These are phyloP conservation scores for Salpingus planirostris DNA, from an alignment of 2,888 invertebrate genomes.

Conservation along the genomic window DNA sequence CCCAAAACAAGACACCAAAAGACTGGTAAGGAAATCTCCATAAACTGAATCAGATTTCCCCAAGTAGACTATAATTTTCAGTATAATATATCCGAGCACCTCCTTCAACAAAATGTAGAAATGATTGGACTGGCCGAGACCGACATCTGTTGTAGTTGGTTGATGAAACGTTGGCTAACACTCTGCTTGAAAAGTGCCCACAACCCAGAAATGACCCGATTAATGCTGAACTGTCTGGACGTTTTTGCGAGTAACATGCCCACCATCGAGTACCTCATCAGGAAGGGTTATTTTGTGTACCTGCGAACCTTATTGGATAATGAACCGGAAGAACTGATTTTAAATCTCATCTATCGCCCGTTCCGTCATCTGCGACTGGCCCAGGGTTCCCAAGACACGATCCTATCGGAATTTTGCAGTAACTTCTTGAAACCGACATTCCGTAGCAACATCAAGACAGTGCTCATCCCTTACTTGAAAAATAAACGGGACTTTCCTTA, in stretches of 20 bases:
- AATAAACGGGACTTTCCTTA: slow-evolving; percentile 44
- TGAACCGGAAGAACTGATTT: slow-evolving; percentile 55
- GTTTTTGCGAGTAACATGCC: slow-evolving; percentile 52
- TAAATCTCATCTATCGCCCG: slow-evolving; percentile 70
- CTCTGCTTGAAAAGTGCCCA: slow-evolving; percentile 31
- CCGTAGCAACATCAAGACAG: slow-evolving; percentile 59
- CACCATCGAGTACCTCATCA: slow-evolving; percentile 49
- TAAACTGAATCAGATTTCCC: no score
- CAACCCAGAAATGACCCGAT: slow-evolving; percentile 44
- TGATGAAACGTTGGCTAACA: slow-evolving; percentile 35
- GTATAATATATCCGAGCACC: slow-evolving; percentile 40
- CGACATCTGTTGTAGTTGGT: slow-evolving; percentile 41
- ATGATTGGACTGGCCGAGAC: slow-evolving; percentile 31
- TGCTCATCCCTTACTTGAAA: slow-evolving; percentile 60
- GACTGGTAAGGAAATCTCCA: slow-evolving; percentile 47
- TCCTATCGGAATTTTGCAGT: slow-evolving; percentile 50
- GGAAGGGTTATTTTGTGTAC: slow-evolving; percentile 65
- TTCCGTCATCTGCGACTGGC: slow-evolving; percentile 48
- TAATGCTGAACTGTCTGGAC: slow-evolving; percentile 71
- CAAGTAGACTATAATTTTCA: slow-evolving; percentile 18
- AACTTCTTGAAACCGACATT: slow-evolving; percentile 59
- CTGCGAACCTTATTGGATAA: slow-evolving; percentile 59
- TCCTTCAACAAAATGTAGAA: slow-evolving; percentile 38
- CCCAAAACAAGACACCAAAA: slow-evolving; percentile 53
- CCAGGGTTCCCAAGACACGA: slow-evolving; percentile 45